Base-by-base conservation (phyloP, 2,888 invertebrate species). In the Acrobasis repandana region DNA sequence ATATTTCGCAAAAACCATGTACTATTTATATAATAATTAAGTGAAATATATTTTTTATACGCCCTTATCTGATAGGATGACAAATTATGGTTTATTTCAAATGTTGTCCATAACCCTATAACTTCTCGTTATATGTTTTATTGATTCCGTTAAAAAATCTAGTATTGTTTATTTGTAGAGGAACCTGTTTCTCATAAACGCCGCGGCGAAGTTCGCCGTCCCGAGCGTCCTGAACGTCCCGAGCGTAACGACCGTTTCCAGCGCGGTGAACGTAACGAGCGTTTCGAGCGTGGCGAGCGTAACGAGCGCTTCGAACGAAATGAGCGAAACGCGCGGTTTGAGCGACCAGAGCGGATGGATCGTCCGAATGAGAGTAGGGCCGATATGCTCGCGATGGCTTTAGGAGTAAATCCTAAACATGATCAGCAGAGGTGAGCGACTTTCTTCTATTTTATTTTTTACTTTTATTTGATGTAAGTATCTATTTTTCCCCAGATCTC, bases 321-420 rank as follows among this genome's bases (percentile, higher is more conserved):
- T 16, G 48, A 48, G 34, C 52, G 38, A 8, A 10, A 16, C 52
- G 36, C 36, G 38, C 54, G 54, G 0, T 2, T 18, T 5, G 54
- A 6, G 52, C 58, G 66, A 20, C 61, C 74, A 15, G 63, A 76
- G 18, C 43, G 43, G 6, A 43, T 43, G 43, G 43, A 43, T 43
- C 43, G 43, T 0, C 43, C n/a, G 43, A 43, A 43, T 14, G 79
- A 75, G 61, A 72, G 71, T 52, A 77, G 85, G 50, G 88, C 88
- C 0, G 92, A 93, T 51, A 90, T 93, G 58, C 79, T 94, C 66
- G 94, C 94, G 0, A 79, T 92, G 67, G 94, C 94, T 4, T 80
- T 94, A 33, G 95, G 93, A 0, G 92, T 92, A 58, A 85, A 93
- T 69, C 90, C 91, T 0, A 90, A 86, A 52, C 85, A 85, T 58